Conservation (phyloP, 1,140 invertebrate species). For the Psilanteris sp. region DNA sequence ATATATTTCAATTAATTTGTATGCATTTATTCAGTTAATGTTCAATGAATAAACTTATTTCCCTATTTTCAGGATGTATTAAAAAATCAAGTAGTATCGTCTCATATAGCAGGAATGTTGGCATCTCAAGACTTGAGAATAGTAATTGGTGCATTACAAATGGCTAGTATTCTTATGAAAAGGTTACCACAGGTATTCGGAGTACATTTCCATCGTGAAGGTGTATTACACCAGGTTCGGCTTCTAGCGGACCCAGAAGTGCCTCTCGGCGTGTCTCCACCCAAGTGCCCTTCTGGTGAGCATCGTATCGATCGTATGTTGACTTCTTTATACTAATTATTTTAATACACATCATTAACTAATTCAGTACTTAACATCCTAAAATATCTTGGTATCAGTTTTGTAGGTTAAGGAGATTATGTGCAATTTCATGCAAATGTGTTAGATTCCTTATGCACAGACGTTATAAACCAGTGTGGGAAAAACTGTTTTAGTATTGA, state of each 20-base stretch:
- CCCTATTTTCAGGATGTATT: slow-evolving; percentile 91
- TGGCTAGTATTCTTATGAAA: slow-evolving; percentile 97
- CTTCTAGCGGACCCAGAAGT: slow-evolving; percentile 86
- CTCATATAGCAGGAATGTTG: slow-evolving; percentile 98
- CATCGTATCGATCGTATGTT: slow-evolving; percentile 36
- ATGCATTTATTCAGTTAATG: too few relatives aligned
- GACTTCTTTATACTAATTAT: slow-evolving; percentile 4
- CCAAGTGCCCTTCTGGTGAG: slow-evolving; percentile 80
- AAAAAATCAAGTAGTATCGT: slow-evolving; percentile 96
- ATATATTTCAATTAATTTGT: too few relatives aligned
- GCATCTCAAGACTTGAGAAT: slow-evolving; percentile 96
- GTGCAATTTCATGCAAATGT: too few relatives aligned
- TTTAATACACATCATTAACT: too few relatives aligned
- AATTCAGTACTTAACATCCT: too few relatives aligned
- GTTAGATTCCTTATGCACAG: too few relatives aligned
- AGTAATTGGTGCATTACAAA: slow-evolving; percentile 97
- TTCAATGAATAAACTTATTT: too few relatives aligned
- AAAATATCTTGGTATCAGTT: too few relatives aligned
- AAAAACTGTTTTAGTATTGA: too few relatives aligned
- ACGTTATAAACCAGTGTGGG: too few relatives aligned
- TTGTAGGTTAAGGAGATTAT: too few relatives aligned
- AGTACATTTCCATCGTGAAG: slow-evolving; percentile 96
- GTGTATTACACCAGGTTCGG: slow-evolving; percentile 94
- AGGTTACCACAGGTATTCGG: slow-evolving; percentile 96
- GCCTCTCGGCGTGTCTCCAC: slow-evolving; percentile 83